phyloP scores from a whole-genome alignment of 2,797 vertebrate genomes.

The Sebastes ruberrimus region DNA sequence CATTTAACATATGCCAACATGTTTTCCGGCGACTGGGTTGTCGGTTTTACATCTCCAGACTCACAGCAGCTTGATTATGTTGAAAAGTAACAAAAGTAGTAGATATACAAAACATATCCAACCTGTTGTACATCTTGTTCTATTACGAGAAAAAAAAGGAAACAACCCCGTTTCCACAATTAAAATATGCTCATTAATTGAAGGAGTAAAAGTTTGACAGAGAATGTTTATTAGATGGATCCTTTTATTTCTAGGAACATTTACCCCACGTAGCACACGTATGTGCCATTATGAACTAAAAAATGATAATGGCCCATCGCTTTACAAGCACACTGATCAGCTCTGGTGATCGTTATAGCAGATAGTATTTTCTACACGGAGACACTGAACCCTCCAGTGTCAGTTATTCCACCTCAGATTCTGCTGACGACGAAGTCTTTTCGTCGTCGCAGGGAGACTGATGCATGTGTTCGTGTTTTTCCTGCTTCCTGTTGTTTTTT shows the following conservation, averaged over 20 bases:
- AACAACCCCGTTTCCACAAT: not conserved
- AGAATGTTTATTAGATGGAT: not conserved
- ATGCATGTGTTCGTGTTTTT: constrained; percentile 33
- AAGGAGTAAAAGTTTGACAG: not conserved
- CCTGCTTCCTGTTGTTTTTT: constrained; percentile 22
- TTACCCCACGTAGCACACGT: not conserved
- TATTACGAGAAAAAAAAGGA: not conserved
- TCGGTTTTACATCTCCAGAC: not conserved
- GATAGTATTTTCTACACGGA: not conserved
- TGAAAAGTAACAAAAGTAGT: not conserved
- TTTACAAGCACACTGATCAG: constrained; percentile 35
- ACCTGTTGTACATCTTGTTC: not conserved
- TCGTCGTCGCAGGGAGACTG: constrained; percentile 20
- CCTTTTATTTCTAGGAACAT: not conserved
- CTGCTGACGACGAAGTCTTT: not conserved
- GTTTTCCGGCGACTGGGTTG: rapidly evolving
- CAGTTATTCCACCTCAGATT: not conserved
- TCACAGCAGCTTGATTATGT: not conserved
- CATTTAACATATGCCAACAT: not conserved
- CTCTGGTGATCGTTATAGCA: not conserved
- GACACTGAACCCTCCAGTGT: not conserved
- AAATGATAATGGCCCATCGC: not conserved
- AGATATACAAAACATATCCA: not conserved
- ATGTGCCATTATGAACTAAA: not conserved
- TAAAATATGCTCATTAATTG: not conserved